Percentiles rank a stretch among this genome's conserved stretches.
Evolutionary conservation across 2,888 invertebrate genomes (phyloP).

Genomic region (Trachelus iudaicus): DNA sequence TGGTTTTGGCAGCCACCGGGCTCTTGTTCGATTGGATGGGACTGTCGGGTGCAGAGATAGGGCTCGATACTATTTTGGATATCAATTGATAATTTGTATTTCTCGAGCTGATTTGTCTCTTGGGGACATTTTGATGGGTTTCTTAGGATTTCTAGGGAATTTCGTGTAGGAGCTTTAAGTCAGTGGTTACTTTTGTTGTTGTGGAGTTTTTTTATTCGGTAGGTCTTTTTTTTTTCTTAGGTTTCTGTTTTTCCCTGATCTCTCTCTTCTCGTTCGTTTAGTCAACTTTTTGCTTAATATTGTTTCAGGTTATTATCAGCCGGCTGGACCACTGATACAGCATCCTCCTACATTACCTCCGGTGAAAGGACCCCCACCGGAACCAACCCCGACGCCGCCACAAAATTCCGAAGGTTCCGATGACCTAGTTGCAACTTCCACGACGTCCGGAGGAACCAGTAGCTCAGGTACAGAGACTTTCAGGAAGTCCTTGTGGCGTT

Average conservation of each 20-base stretch:
- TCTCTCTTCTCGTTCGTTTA: not conserved
- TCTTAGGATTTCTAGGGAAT: not conserved
- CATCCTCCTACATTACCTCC: slow-evolving; percentile 66
- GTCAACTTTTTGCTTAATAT: slow-evolving; percentile 18
- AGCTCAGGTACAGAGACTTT: slow-evolving; percentile 44
- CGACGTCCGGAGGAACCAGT: slow-evolving; percentile 61
- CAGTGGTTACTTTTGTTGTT: not conserved
- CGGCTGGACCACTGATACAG: slow-evolving; percentile 87
- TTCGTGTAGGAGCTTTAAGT: not conserved
- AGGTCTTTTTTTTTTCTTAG: not conserved
- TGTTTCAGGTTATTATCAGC: slow-evolving; percentile 87
- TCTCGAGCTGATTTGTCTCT: not conserved
- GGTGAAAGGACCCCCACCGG: slow-evolving; percentile 59
- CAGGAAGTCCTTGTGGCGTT: not conserved
- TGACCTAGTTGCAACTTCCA: slow-evolving; percentile 59
- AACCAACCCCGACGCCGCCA: slow-evolving; percentile 62
- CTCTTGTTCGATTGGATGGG: not conserved
- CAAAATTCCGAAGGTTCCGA: slow-evolving; percentile 64
- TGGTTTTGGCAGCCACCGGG: not conserved
- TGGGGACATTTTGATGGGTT: not conserved
- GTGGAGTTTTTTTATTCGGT: not conserved
- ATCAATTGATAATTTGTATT: not conserved
- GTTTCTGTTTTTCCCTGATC: not conserved
- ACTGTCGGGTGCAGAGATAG: not conserved
- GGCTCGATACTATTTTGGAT: not conserved